Base-by-base conservation (phyloP, 1,140 invertebrate genomes). In the Drosophila obscura region DNA sequence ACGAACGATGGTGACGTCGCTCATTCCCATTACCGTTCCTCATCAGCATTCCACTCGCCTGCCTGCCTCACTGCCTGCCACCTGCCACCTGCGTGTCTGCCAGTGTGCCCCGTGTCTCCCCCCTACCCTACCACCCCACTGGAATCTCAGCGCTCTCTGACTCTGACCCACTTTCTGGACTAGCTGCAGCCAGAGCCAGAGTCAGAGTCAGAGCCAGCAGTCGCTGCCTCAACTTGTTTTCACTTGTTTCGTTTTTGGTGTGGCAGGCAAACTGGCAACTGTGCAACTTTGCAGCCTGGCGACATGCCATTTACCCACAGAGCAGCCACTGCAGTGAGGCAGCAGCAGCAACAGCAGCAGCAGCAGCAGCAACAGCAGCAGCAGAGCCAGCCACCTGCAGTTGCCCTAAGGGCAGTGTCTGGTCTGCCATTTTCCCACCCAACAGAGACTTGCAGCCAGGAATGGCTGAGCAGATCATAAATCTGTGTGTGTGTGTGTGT, bases 181-280 rank as follows among this genome's bases (percentile, higher is more conserved):
- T 69, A 55, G 16, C 56, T 63, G 44, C 67, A 43, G 28, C 28
- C 28, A 7, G 6, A 26, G 26, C 26, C 28, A 31, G 11, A 13
- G 35, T 11, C 35, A 39, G 11, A 13, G 35, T 4, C 35, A 39
- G 11, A 35, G 35, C 39, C 24, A 39, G 11, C 35, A 39, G 35
- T 11, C 4, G 65, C 77, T 56, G 72, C 81, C 84, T 73, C 81
- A 85, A 85, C 83, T 87, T 87, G 83, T 87, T 87, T 87, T 87
- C 83, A 87, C 83, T 87, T 87, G 83, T 83, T 89, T 83, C 83
- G 82, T 76, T 87, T 87, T 87, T 76, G 63, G 72, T 57, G 63
- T 68, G 60, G 72, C 64, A 62, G 61, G 62, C 69, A 72, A 51
- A 9, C 45, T n/a, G 11, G 62, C 51, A 57, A 16, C 51, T 5